Evolutionary conservation across 2,113 vertebrate species (phyloP), one percentile per base, ranked within the genome.

Genomic region (Odocoileus hemionus): DNA sequence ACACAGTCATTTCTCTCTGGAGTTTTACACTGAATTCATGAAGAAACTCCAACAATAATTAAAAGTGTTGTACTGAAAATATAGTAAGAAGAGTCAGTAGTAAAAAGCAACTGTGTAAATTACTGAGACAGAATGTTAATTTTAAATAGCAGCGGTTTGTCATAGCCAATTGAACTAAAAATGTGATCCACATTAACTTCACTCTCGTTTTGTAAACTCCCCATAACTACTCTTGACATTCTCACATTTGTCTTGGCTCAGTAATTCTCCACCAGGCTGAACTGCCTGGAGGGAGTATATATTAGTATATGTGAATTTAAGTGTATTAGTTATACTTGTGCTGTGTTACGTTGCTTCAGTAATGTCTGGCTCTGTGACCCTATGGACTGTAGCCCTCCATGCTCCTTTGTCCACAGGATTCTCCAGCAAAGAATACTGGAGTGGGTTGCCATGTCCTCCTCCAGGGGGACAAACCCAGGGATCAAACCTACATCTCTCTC

Each of bases 1-100:
- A 70, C 85, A 64, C 83, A 70, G 60, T 76, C 50, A 89, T 88
- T 94, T 97, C 78, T 61, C 70, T 92, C 52, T 43, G 84, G 52
- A 90, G 21, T 91, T 92, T 88, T 78, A 88, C 28, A 96, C 1
- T 86, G 82, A 92, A 94, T 91, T 93, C 21, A 91, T 78, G 78
- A 92, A 94, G 78, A 85, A 58, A 70, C 30, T 36, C 28, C 64
- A 97, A 39, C 3, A 97, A 74, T 88, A 83, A 76, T 58, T 43
- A 52, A 79, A 93, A 91, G 43, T 33, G 87, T 10, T 82, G 19
- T 47, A 21, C 9, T 92, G 30, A 80, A 87, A 97, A 36, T 86
- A 55, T 2, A 91, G 21, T 52, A 91, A 61, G 67, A 54, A 91
- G 43, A 93, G 13, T 82, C 16, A 83, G 55, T 17, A 82, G 23